phyloP scores from a whole-genome alignment of 1,140 invertebrate species.

The Zaprionus ghesquierei region DNA sequence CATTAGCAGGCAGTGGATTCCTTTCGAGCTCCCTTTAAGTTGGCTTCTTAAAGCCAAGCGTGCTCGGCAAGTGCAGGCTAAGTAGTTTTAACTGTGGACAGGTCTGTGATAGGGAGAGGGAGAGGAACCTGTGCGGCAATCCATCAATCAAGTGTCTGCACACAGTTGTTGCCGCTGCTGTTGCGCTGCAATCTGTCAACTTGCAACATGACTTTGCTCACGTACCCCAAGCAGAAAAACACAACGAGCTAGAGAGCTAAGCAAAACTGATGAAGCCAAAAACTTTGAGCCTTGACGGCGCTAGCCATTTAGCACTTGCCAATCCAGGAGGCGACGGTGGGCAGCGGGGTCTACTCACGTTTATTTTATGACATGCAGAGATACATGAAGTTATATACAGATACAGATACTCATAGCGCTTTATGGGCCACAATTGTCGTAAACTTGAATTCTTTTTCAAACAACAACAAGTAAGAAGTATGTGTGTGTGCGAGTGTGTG shows the following conservation, averaged over 20 bases:
- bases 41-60: neutral
- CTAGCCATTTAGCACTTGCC: slow-evolving; percentile 11
- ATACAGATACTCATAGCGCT: neutral
- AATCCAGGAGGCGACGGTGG: neutral
- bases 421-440: slow-evolving; percentile 17
- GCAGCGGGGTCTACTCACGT: neutral
- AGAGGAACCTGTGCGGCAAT: neutral
- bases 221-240: slow-evolving; percentile 6
- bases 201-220: slow-evolving; percentile 30
- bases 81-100: neutral
- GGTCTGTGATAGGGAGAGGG: neutral
- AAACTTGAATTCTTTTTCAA: slow-evolving; percentile 13
- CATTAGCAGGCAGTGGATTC: too few relatives aligned
- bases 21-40: neutral
- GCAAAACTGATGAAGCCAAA: neutral
- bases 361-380: neutral
- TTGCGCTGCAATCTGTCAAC: slow-evolving; percentile 25
- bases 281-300: slow-evolving; percentile 16
- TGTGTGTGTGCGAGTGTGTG: neutral
- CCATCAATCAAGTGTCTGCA: slow-evolving; percentile 32
- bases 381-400: neutral
- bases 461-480: neutral
- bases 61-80: neutral
- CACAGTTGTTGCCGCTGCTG: slow-evolving; percentile 9
- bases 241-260: neutral